These are phyloP conservation scores for Elephantulus edwardii DNA, from an alignment of 2,113 vertebrate species.

Conservation along the genomic window DNA sequence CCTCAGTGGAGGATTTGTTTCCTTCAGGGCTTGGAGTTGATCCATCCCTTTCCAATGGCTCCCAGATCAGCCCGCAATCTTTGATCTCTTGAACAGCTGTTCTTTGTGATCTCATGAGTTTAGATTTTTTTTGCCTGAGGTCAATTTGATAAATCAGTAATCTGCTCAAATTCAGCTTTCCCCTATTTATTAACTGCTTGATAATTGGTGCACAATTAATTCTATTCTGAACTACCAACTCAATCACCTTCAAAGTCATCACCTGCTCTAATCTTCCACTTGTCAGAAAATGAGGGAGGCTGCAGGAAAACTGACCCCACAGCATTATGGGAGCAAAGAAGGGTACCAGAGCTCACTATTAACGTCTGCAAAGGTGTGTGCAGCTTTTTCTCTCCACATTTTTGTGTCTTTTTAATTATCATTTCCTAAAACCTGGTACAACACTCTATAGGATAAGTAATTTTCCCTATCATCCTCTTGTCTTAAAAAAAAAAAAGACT, in stretches of 20 bases:
- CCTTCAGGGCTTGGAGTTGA: neutral
- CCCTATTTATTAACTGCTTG: neutral
- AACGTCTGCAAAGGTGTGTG: neutral
- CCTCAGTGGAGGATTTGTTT: neutral
- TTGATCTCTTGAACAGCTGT: neutral
- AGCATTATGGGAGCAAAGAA: neutral
- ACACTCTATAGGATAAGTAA: neutral
- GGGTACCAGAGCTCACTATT: neutral
- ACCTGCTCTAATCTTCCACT: neutral
- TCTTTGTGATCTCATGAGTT: neutral
- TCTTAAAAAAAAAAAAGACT: too few relatives aligned
- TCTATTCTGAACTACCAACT: neutral
- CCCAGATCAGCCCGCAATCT: too few relatives aligned
- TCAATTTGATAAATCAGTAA: slow-evolving; percentile 6
- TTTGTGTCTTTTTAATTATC: neutral
- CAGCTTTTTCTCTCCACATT: neutral
- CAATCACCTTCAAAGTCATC: neutral
- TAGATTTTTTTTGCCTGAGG: slow-evolving; percentile 19
- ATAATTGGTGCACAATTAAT: neutral
- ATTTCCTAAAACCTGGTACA: neutral
- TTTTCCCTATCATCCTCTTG: neutral
- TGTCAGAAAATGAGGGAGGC: neutral
- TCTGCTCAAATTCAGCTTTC: neutral
- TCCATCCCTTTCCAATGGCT: neutral
- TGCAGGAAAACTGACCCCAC: neutral